A percentile compares a stretch with the other conserved stretches of the same genome.
Conservation (phyloP, 2,113 vertebrate species). For the Apteryx mantelli region DNA sequence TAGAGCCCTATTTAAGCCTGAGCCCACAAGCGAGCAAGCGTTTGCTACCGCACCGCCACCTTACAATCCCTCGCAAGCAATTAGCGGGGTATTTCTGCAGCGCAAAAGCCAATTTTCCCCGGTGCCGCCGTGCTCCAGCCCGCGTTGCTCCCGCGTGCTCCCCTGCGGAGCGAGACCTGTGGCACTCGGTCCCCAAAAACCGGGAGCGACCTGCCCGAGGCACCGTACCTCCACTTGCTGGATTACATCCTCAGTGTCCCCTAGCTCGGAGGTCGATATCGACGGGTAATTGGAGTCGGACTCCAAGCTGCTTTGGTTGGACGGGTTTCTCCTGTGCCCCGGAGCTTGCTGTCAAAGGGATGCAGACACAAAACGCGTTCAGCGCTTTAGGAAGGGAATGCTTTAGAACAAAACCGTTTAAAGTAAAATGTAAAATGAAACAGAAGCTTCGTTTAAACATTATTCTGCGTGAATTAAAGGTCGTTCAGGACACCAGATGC, state of each 20-base stretch:
- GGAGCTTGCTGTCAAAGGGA: conserved; percentile 71
- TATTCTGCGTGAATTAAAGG: not conserved
- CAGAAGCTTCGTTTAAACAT: not conserved
- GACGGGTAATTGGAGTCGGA: conserved; percentile 94
- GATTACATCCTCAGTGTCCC: conserved; percentile 89
- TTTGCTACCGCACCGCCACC: not conserved
- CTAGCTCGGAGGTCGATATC: conserved; percentile 88
- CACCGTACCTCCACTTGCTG: conserved; percentile 87
- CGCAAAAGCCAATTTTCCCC: fast-evolving
- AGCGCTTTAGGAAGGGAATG: not conserved
- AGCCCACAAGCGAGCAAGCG: not conserved
- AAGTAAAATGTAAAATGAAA: not conserved
- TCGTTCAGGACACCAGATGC: not conserved
- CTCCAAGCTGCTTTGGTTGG: conserved; percentile 93
- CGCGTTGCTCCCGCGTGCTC: not conserved
- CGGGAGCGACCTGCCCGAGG: not conserved
- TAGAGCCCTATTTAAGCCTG: not conserved
- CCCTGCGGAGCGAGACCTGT: not conserved
- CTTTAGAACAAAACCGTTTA: not conserved
- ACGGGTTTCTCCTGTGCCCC: conserved; percentile 87
- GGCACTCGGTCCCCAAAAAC: not conserved
- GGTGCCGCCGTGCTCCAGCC: no score
- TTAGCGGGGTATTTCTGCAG: fast-evolving
- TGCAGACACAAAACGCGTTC: not conserved
- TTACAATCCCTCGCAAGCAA: not conserved